A percentile compares a stretch with the other conserved stretches of the same genome.
These are phyloP conservation scores for Motacilla tschutschensis DNA, from an alignment of 2,113 vertebrate genomes.

Conservation along the genomic window DNA sequence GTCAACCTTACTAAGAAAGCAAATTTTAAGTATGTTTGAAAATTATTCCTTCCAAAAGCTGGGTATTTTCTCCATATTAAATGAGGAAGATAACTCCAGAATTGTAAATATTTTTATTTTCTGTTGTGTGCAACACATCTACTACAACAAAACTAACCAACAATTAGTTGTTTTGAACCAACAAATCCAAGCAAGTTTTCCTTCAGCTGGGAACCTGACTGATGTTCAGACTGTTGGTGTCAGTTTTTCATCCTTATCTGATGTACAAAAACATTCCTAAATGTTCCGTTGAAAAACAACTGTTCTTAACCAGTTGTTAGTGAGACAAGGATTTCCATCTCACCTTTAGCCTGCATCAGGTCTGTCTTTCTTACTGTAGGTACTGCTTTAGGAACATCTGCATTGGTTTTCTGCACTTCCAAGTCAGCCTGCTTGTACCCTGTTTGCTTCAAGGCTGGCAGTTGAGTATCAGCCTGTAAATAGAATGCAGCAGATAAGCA, in stretches of 20 bases:
- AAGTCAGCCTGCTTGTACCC: slow-evolving; percentile 7
- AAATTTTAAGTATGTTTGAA: background rate
- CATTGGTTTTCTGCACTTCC: background rate
- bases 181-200: background rate
- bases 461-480: background rate
- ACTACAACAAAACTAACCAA: background rate
- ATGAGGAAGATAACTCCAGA: background rate
- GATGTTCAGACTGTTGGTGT: background rate
- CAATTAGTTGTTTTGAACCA: background rate
- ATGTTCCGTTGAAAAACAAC: background rate
- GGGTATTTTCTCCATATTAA: background rate
- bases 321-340: background rate
- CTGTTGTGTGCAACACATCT: background rate
- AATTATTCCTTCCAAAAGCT: background rate
- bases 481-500: background rate
- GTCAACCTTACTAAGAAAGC: background rate
- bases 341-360: slow-evolving; percentile 32
- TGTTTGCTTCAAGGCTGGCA: background rate
- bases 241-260: background rate
- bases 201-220: background rate
- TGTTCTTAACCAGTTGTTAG: background rate
- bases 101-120: background rate
- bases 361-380: slow-evolving; percentile 2
- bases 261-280: background rate
- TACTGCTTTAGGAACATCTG: background rate